phyloP scores from a whole-genome alignment of 2,888 invertebrate species.

The Drosophila anomelani region DNA sequence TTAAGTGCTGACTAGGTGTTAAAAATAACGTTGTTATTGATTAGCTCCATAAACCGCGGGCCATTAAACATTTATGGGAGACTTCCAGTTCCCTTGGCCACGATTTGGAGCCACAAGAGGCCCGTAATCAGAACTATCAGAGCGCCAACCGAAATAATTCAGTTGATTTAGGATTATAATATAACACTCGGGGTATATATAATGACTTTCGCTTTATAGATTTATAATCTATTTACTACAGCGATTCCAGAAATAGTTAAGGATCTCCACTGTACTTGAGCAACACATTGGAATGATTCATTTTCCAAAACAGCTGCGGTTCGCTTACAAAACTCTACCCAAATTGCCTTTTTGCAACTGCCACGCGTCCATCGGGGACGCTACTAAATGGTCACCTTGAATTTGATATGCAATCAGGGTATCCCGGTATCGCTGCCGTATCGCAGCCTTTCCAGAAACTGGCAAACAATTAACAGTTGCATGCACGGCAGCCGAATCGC shows the following conservation, averaged over 20 bases:
- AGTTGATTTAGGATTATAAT: slow-evolving; percentile 33
- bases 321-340: slow-evolving; percentile 14
- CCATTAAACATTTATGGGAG: slow-evolving; percentile 33
- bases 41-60: slow-evolving; percentile 36
- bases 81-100: slow-evolving; percentile 30
- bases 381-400: slow-evolving; percentile 55
- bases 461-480: slow-evolving; percentile 66
- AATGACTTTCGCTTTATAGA: slow-evolving; percentile 25
- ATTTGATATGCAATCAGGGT: slow-evolving; percentile 52
- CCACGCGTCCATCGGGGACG: slow-evolving; percentile 44
- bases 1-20: slow-evolving; percentile 28
- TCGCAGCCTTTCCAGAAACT: slow-evolving; percentile 42
- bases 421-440: slow-evolving; percentile 20
- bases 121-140: slow-evolving; percentile 11
- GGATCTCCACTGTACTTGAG: slow-evolving; percentile 16
- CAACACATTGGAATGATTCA: background rate
- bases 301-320: slow-evolving; percentile 20
- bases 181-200: slow-evolving; percentile 8
- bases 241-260: background rate
- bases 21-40: slow-evolving; percentile 38
- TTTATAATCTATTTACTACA: slow-evolving; percentile 8
- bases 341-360: slow-evolving; percentile 31
- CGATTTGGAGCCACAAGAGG: slow-evolving; percentile 1
- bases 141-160: background rate
- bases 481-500: slow-evolving; percentile 41